Evolutionary conservation across 2,797 vertebrate genomes (phyloP), one percentile per base, ranked within the genome.

Genomic region (Chelon labrosus): DNA sequence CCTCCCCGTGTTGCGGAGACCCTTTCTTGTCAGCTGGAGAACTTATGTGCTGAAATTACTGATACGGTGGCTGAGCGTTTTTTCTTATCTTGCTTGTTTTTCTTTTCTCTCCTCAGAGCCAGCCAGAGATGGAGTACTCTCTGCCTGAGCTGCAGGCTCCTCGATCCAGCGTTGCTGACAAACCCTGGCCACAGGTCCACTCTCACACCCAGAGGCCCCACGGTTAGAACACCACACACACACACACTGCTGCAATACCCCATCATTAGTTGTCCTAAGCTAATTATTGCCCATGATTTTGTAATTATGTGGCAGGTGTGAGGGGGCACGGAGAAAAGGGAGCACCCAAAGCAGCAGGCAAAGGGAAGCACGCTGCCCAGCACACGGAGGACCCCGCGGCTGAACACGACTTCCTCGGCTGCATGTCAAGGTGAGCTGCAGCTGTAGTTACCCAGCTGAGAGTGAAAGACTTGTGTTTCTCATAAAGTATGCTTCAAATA

Each of bases 371-470:
- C 55, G 87, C 92, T 27, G 78, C 17, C 10, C 93, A 93, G 58
- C 92, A 93, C 62, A 16, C 90, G 1, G 96, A 96, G 0, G 91
- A 93, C 6, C 86, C 94, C 3, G 85, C 91, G 1, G 90, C 94
- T 0, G 97, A 98, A 82, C 97, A 96, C 0, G 97, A 99, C 91
- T 98, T 99, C 91, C 95, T 99, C 0, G 97, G 97, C 73, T 99
- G 98, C 94, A 97, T 99, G 97, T 97, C 98, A 65, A 96, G 97
- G 97, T 99, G 86, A 86, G 94, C 71, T 22, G 20, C 10, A 19
- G 16, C 27, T 14, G 4, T 5, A 35, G 12, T 27, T 31, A 35
- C 25, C 9, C 17, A 42, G 35, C 41, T 10, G 20, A 42, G 8
- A 31, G 14, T 31, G n/a, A 12, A 53, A 54, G 42, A 37, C 31